Base-by-base conservation (phyloP, 1,140 invertebrate genomes). In the Zaprionus nigranus region DNA sequence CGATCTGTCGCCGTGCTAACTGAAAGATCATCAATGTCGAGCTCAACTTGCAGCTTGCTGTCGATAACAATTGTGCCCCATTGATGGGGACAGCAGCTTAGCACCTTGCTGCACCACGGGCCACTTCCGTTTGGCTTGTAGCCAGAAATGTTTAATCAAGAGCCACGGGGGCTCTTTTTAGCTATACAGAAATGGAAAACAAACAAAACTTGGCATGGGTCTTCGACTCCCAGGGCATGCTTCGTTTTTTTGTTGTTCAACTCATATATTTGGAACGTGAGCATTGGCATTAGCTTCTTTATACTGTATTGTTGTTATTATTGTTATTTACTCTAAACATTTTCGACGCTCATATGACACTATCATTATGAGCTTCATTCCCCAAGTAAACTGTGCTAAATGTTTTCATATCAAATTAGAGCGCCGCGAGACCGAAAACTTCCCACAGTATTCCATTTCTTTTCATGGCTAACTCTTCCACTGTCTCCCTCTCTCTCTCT, bases 341-440 rank as follows among this genome's bases (percentile, higher is more conserved):
- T 84, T 68, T 79, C 72, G 67, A 49, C 68, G 36, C 40, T 79
- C 74, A 71, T 79, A 69, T 73, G 75, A 73, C 66, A 73, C 66
- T 76, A 75, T 26, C 53, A 69, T 54, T 61, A 76, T 80, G 71
- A 78, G 81, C 81, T 76, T 54, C 38, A 78, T 68, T 72, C 66
- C 43, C 28, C 3, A 64, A 79, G 69, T 69, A 83, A 87, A 83
- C 67, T 75, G 81, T 83, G 83, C 84, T 87, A 88, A 87, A 83
- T 88, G 84, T 70, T 74, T 80, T 69, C 57, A 65, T 67, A 79
- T 80, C 73, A 74, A 87, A 87, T 87, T 88, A 88, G 80, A 75
- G 72, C 63, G 66, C 59, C 62, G 79, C 60, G 40, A 78, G 54
- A 46, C 43, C 59, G n/a, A 73, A 87, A 87, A 73, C 78, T 87